Evolutionary conservation across 1,140 invertebrate species (phyloP).

Genomic region (Babylonia areolata): DNA sequence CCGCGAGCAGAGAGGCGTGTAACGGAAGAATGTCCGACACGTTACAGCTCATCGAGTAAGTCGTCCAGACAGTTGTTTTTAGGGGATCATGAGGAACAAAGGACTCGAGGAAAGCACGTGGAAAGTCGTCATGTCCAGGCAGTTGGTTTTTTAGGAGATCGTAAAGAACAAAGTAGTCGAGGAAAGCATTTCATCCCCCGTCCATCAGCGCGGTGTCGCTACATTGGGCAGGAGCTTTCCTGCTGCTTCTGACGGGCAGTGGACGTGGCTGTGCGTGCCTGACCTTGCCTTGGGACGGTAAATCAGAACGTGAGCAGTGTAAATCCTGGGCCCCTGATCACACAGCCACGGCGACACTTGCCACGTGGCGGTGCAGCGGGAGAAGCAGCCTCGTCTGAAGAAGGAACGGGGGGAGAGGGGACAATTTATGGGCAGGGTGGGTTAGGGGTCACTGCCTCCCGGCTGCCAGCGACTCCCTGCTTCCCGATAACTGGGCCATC

Average conservation of each 20-base stretch:
- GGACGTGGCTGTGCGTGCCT: background rate
- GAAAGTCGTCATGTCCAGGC: too few species aligned
- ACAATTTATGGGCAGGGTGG: constrained; percentile 22
- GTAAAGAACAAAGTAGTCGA: too few species aligned
- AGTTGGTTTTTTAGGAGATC: too few species aligned
- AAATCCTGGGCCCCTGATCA: background rate
- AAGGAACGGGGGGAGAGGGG: background rate
- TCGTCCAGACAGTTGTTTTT: too few species aligned
- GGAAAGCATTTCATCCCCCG: too few species aligned
- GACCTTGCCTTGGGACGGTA: background rate
- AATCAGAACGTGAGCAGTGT: background rate
- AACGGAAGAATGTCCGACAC: too few species aligned
- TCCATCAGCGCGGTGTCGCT: background rate
- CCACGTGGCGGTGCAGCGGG: background rate
- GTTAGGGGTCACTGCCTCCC: background rate
- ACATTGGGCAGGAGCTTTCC: background rate
- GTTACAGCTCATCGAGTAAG: too few species aligned
- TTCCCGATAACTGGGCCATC: background rate
- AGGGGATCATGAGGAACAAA: too few species aligned
- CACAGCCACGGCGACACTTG: background rate
- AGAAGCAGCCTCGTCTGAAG: background rate
- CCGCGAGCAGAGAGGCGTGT: too few species aligned
- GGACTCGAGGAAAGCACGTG: too few species aligned
- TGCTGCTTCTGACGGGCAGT: background rate
- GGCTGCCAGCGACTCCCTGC: background rate